Conservation (phyloP, 2,113 vertebrate species). For the Eulemur macaco region DNA sequence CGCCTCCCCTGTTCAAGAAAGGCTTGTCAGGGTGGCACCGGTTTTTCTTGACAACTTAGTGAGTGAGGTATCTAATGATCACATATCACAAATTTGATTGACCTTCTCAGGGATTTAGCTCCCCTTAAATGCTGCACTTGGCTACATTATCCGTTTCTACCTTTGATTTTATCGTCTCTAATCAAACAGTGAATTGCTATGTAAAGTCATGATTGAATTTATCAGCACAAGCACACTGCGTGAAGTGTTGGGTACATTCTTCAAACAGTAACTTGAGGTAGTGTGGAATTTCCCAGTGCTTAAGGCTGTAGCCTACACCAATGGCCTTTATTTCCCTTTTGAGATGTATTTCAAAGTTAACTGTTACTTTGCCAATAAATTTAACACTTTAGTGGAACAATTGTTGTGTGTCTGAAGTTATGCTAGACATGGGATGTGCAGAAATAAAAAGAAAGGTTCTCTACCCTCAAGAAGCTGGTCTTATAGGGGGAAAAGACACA, state of each 20-base stretch:
- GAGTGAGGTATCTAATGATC: not conserved
- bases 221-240: not conserved
- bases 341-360: slow-evolving; percentile 18
- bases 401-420: not conserved
- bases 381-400: not conserved
- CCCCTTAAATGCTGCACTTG: not conserved
- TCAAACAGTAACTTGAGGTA: not conserved
- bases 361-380: not conserved
- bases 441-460: not conserved
- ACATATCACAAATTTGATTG: not conserved
- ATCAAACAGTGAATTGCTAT: not conserved
- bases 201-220: not conserved
- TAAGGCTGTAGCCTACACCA: not conserved
- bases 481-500: not conserved
- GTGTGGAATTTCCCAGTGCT: slow-evolving; percentile 4
- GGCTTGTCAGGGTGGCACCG: not conserved
- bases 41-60: not conserved
- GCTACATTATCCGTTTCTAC: not conserved
- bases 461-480: not conserved
- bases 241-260: not conserved
- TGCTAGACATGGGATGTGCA: not conserved
- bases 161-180: not conserved
- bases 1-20: not conserved
- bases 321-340: not conserved
- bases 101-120: not conserved